phyloP scores from a whole-genome alignment of 2,888 invertebrate genomes.

The Dichetophora obliterata region DNA sequence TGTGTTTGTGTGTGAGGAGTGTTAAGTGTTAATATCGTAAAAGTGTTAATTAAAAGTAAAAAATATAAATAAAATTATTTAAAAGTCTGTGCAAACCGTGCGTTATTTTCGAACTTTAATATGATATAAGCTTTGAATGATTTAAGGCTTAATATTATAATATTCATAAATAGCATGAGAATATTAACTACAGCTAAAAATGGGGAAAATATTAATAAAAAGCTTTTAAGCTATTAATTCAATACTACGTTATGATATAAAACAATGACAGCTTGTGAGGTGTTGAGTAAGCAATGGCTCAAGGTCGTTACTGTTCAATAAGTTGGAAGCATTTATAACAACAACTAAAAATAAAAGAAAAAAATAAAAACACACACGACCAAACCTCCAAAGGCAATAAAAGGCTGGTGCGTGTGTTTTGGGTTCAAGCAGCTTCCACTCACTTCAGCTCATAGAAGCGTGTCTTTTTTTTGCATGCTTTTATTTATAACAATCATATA shows the following conservation, averaged over 20 bases:
- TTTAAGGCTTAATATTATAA: not conserved
- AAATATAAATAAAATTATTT: not conserved
- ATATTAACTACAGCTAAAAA: not conserved
- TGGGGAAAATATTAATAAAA: constrained; percentile 3
- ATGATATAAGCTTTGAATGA: no score
- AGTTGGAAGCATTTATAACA: constrained; percentile 1
- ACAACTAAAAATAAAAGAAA: not conserved
- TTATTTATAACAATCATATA: no score
- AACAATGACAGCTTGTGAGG: not conserved
- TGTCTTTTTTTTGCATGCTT: no score
- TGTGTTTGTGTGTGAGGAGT: constrained; percentile 5
- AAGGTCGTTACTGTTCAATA: constrained; percentile 12
- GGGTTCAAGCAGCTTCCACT: not conserved
- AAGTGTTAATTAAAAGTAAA: not conserved
- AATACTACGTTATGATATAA: not conserved
- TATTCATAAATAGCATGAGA: not conserved
- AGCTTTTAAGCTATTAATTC: not conserved
- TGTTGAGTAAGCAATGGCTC: not conserved
- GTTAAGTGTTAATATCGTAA: not conserved
- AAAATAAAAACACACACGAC: not conserved
- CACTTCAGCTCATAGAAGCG: no score
- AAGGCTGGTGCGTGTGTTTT: constrained; percentile 6
- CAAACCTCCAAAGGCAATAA: not conserved
- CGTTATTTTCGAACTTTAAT: no score
- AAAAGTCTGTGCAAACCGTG: not conserved